Conservation (phyloP, 2,113 vertebrate genomes). For the Otis tarda region DNA sequence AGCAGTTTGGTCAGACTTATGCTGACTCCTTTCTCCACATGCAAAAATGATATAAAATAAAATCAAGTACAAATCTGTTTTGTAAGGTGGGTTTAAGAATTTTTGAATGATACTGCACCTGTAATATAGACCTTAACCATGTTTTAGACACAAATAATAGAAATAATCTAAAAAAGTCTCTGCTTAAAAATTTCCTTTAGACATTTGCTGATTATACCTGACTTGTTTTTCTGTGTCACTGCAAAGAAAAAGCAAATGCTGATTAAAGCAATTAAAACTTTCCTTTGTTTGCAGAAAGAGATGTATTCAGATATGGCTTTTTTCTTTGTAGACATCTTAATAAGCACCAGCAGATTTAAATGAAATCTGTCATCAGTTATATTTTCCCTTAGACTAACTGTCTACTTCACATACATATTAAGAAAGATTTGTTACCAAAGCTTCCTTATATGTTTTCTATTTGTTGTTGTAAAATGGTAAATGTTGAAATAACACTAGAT, state of each 20-base stretch:
- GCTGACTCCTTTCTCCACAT: background rate
- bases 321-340: constrained; percentile 94
- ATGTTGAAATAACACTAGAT: constrained; percentile 78
- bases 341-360: constrained; percentile 94
- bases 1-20: background rate
- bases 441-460: constrained; percentile 76
- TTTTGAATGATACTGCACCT: background rate
- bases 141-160: constrained; percentile 51
- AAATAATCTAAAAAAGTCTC: constrained; percentile 56
- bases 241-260: constrained; percentile 89
- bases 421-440: constrained; percentile 87
- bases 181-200: constrained; percentile 77
- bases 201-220: constrained; percentile 83
- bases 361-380: constrained; percentile 95
- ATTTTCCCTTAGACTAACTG: constrained; percentile 87
- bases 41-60: constrained; percentile 4
- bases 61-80: background rate
- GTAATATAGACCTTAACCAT: background rate
- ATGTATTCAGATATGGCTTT: constrained; percentile 81
- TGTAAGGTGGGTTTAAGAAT: background rate
- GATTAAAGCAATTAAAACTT: constrained; percentile 99
- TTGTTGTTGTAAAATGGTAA: constrained; percentile 78
- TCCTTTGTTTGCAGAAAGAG: constrained; percentile 89
- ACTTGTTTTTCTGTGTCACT: constrained; percentile 90
- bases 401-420: constrained; percentile 87